phyloP scores from a whole-genome alignment of 2,797 vertebrate species.

The Brotula barbata region DNA sequence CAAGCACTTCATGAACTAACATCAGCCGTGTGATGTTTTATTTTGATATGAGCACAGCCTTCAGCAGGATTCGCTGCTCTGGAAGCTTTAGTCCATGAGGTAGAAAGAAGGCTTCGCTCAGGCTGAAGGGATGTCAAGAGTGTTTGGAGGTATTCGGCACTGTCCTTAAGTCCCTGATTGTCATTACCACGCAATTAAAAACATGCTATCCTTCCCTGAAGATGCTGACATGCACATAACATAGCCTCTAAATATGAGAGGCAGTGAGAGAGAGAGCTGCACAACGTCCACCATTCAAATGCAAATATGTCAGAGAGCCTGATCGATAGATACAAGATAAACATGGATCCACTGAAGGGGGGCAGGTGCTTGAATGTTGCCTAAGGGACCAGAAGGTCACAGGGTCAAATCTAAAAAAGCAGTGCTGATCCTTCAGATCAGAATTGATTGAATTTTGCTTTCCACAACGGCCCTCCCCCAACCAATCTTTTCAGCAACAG shows the following conservation, averaged over 20 bases:
- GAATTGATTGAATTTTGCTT: constrained; percentile 69
- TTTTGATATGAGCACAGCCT: constrained; percentile 10
- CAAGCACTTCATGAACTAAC: constrained; percentile 18
- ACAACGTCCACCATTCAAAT: constrained; percentile 61
- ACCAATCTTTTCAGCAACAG: constrained; percentile 42
- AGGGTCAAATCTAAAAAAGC: constrained; percentile 67
- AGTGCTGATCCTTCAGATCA: constrained; percentile 65
- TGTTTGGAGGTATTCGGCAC: constrained; percentile 63
- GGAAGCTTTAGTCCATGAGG: constrained; percentile 59
- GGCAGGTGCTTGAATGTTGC: constrained; percentile 63
- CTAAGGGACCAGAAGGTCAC: constrained; percentile 63
- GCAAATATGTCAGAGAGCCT: constrained; percentile 58
- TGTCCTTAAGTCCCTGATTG: constrained; percentile 65
- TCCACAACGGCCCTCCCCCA: constrained; percentile 22
- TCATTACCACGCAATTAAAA: constrained; percentile 60
- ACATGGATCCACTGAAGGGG: constrained; percentile 54
- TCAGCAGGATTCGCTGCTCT: constrained; percentile 22
- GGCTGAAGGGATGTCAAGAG: constrained; percentile 53
- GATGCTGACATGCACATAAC: constrained; percentile 18
- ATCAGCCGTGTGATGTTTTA: constrained; percentile 19
- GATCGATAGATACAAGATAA: constrained; percentile 62
- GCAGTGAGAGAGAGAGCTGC: constrained; percentile 20
- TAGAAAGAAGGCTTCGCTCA: constrained; percentile 55
- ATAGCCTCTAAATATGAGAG: no score
- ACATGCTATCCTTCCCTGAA: constrained; percentile 49